Evolutionary conservation across 2,113 vertebrate genomes (phyloP).

Genomic region (Lonchura striata): DNA sequence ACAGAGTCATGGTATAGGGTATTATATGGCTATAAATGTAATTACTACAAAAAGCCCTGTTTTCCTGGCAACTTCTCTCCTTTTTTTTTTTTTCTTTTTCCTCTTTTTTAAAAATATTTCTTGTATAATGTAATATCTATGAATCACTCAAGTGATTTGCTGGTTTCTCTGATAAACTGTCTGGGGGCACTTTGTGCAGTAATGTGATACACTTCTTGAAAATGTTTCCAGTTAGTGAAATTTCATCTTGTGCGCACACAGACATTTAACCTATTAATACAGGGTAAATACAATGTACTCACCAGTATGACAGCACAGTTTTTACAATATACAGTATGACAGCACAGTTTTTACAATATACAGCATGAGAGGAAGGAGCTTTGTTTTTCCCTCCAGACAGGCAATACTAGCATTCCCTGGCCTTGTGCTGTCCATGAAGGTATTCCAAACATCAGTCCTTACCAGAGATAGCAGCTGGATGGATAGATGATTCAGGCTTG

Average conservation of each 20-base stretch:
- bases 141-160: not conserved
- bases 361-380: not conserved
- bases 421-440: fast-evolving
- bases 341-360: not conserved
- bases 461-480: not conserved
- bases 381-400: not conserved
- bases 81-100: no score
- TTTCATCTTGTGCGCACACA: not conserved
- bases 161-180: not conserved
- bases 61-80: not conserved
- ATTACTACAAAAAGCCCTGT: not conserved
- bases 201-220: not conserved
- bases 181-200: not conserved
- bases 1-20: not conserved
- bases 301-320: no score
- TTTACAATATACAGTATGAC: no score
- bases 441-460: not conserved
- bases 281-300: not conserved
- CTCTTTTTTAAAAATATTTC: not conserved
- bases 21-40: not conserved
- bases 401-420: no score
- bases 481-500: not conserved
- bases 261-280: not conserved
- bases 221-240: not conserved
- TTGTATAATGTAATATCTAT: not conserved